phyloP scores from a whole-genome alignment of 2,113 vertebrate genomes.

The Ceyx melanurus region DNA sequence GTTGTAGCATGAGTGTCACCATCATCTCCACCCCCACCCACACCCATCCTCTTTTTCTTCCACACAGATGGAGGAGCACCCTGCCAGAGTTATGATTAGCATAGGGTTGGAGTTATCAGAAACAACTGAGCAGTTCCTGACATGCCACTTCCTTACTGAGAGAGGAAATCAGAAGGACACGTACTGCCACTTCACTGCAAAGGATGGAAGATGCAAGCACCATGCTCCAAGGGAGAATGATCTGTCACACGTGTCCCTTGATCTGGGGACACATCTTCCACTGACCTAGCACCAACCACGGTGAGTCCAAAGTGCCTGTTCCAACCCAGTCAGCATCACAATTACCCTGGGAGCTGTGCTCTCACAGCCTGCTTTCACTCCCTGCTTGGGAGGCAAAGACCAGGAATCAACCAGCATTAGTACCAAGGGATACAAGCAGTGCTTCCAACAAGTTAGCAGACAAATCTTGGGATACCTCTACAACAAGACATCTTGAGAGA shows the following conservation, averaged over 20 bases:
- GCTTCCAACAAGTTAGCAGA: neutral
- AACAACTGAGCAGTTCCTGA: slow-evolving; percentile 41
- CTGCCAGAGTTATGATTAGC: slow-evolving; percentile 32
- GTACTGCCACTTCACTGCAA: neutral
- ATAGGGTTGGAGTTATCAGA: slow-evolving; percentile 46
- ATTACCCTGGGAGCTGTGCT: neutral
- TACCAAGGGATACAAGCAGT: neutral
- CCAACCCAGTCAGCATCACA: neutral
- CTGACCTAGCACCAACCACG: neutral
- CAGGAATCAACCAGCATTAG: neutral
- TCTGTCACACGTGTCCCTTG: neutral
- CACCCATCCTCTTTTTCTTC: neutral
- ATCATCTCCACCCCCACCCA: neutral
- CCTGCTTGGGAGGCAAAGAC: neutral
- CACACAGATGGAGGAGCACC: neutral
- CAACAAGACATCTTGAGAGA: neutral
- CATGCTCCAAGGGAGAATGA: neutral
- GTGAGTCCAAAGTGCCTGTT: neutral
- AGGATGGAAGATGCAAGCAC: neutral
- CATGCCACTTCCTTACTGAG: slow-evolving; percentile 2
- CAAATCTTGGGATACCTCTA: neutral
- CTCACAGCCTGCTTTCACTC: neutral
- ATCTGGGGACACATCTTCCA: neutral
- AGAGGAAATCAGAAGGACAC: neutral
- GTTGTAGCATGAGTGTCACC: neutral